A percentile compares a stretch with the other conserved stretches of the same genome.
phyloP scores from a whole-genome alignment of 2,113 vertebrate species.

The Microtus richardsoni region DNA sequence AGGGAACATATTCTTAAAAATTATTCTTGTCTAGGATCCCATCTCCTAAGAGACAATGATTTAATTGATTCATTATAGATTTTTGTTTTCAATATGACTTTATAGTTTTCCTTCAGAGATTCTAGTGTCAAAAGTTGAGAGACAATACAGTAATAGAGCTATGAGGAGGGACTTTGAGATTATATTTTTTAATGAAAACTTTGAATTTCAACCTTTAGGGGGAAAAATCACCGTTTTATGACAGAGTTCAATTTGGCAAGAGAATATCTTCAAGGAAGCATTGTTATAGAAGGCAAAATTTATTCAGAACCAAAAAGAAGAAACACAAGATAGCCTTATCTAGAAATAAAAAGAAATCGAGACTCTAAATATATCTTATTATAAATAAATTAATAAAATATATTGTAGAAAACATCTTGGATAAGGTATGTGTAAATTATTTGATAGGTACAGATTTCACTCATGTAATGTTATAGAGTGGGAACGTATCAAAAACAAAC shows the following conservation, averaged over 20 bases:
- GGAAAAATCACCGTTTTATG: background rate
- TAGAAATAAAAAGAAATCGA: background rate
- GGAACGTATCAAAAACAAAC: background rate
- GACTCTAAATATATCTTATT: background rate
- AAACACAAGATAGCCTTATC: background rate
- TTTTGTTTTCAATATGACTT: background rate
- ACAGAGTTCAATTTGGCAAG: conserved; percentile 7
- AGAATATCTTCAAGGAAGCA: background rate
- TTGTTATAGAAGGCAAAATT: background rate
- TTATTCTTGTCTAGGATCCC: background rate
- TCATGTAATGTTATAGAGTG: background rate
- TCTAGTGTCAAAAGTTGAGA: background rate
- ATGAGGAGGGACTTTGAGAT: background rate
- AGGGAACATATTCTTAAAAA: background rate
- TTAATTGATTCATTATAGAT: background rate
- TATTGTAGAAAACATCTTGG: background rate
- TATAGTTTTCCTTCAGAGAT: background rate
- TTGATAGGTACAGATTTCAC: background rate
- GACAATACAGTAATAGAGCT: background rate
- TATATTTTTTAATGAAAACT: background rate
- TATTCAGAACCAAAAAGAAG: background rate
- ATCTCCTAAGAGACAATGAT: background rate
- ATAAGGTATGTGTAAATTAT: background rate
- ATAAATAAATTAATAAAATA: background rate
- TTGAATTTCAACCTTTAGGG: background rate